Conservation (phyloP, 2,888 invertebrate genomes). For the Eledona agricola region DNA sequence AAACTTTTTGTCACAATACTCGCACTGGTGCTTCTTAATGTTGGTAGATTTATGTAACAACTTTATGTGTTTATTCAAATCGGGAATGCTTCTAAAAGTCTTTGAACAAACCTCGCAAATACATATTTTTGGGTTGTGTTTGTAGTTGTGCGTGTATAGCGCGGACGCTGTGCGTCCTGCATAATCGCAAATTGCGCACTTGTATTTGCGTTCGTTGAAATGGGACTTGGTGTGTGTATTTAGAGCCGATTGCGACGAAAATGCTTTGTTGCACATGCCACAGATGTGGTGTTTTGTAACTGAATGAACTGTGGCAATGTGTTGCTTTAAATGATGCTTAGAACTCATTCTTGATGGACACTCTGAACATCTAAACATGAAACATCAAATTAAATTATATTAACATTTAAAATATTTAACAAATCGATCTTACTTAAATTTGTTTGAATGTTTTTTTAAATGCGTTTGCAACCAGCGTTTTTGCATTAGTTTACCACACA, state of each 20-base stretch:
- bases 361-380: conserved; percentile 45
- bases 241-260: conserved; percentile 50
- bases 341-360: no score
- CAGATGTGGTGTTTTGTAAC: conserved; percentile 53
- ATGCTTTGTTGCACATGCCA: conserved; percentile 53
- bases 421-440: conserved; percentile 40
- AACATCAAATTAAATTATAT: no score
- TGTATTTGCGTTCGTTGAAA: conserved; percentile 50
- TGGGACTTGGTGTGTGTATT: conserved; percentile 51
- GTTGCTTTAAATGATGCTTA: conserved; percentile 49
- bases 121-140: conserved; percentile 50
- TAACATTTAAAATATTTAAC: no score
- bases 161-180: conserved; percentile 54
- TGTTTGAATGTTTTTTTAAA: conserved; percentile 50
- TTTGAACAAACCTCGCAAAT: conserved; percentile 55
- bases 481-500: conserved; percentile 50
- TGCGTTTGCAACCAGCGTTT: conserved; percentile 52
- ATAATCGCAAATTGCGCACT: conserved; percentile 51
- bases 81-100: conserved; percentile 52
- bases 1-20: conserved; percentile 52
- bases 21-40: conserved; percentile 51
- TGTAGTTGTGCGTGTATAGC: conserved; percentile 53
- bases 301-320: conserved; percentile 52
- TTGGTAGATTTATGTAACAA: conserved; percentile 51
- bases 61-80: conserved; percentile 52